Evolutionary conservation across 1,140 invertebrate species (phyloP).

Genomic region (Neodiprion fabricii): DNA sequence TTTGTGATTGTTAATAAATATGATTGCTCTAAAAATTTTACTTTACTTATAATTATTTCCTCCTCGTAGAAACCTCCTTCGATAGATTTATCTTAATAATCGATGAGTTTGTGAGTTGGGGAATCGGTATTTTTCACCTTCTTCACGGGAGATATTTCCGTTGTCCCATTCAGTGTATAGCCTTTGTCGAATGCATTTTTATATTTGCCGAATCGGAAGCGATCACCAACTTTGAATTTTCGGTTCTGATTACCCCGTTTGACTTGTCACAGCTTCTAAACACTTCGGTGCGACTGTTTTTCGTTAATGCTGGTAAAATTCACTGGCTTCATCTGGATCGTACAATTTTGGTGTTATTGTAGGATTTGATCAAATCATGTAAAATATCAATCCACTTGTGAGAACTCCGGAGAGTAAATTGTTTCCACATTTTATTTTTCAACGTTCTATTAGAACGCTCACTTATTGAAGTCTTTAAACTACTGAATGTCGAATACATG

Average conservation of each 20-base stretch:
- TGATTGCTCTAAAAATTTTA: too few relatives aligned
- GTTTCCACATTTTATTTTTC: too few relatives aligned
- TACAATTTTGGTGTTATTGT: constrained; percentile 39
- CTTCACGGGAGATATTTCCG: not conserved
- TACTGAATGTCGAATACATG: constrained; percentile 37
- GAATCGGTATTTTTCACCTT: constrained; percentile 5
- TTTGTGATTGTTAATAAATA: too few relatives aligned
- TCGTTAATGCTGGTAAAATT: constrained; percentile 41
- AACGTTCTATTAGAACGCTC: too few relatives aligned
- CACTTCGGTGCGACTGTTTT: not conserved
- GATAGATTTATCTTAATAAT: too few relatives aligned
- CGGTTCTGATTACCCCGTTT: not conserved
- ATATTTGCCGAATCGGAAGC: not conserved
- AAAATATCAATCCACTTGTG: constrained; percentile 22
- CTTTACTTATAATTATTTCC: too few relatives aligned
- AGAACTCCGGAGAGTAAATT: too few relatives aligned
- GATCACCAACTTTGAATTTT: not conserved
- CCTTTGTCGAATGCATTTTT: constrained; percentile 10
- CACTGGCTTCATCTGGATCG: constrained; percentile 50
- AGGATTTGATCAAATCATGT: constrained; percentile 48
- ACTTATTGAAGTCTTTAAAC: constrained; percentile 13
- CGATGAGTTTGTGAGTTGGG: too few relatives aligned
- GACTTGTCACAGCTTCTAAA: too few relatives aligned
- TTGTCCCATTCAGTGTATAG: not conserved
- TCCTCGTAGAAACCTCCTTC: too few relatives aligned